Percentiles rank a stretch among this genome's conserved stretches.
These are phyloP conservation scores for Solea solea DNA, from an alignment of 2,113 vertebrate species.

Conservation along the genomic window DNA sequence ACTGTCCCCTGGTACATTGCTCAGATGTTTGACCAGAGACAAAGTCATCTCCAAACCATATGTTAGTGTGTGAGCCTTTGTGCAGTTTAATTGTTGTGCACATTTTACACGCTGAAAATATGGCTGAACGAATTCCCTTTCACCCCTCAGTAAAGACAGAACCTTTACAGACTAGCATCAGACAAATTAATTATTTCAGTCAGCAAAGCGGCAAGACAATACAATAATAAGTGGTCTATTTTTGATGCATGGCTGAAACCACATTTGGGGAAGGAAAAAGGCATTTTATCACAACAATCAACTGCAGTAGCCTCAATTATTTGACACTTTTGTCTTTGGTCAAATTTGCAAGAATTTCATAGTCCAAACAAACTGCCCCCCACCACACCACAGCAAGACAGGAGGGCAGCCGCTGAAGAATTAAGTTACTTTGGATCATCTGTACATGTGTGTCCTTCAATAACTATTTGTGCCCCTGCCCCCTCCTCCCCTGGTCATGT, in stretches of 20 bases:
- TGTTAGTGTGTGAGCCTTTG: slow-evolving; percentile 30
- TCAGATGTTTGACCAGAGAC: slow-evolving; percentile 31
- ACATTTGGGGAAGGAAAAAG: slow-evolving; percentile 1
- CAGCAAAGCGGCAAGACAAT: slow-evolving; percentile 19
- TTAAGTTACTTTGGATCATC: slow-evolving; percentile 66
- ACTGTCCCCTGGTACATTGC: slow-evolving; percentile 27
- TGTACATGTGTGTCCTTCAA: slow-evolving; percentile 61
- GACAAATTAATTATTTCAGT: slow-evolving; percentile 40
- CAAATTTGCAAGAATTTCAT: slow-evolving; percentile 16
- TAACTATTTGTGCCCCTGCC: slow-evolving; percentile 54
- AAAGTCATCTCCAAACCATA: slow-evolving; percentile 38
- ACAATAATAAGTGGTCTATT: slow-evolving; percentile 48
- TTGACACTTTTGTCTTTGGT: slow-evolving; percentile 9
- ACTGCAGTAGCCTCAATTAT: neutral
- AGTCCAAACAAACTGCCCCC: neutral
- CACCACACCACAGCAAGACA: slow-evolving; percentile 27
- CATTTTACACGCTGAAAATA: slow-evolving; percentile 42
- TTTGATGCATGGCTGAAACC: slow-evolving; percentile 34
- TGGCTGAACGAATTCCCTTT: slow-evolving; percentile 23
- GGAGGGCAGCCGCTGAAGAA: slow-evolving; percentile 49
- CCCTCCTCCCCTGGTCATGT: slow-evolving; percentile 39
- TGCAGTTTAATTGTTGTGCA: slow-evolving; percentile 7
- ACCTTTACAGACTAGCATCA: slow-evolving; percentile 14
- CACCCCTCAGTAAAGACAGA: neutral
- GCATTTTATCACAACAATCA: slow-evolving; percentile 31